phyloP scores from a whole-genome alignment of 2,888 invertebrate genomes.

The Psococerastis gibbosa region DNA sequence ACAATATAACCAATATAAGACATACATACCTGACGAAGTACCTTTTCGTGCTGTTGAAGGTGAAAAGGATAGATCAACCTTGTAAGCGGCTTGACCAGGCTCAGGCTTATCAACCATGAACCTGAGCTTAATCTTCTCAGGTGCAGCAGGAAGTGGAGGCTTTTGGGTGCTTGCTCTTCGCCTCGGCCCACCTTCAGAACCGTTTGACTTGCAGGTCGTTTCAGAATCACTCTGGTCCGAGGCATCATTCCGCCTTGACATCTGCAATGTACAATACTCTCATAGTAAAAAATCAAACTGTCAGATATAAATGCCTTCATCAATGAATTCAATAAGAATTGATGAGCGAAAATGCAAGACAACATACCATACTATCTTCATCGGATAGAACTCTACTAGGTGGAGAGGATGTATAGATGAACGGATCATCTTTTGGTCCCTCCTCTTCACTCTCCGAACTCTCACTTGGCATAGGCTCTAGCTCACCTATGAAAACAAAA shows the following conservation, averaged over 20 bases:
- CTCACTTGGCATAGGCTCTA: conserved; percentile 58
- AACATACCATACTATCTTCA: conserved; percentile 32
- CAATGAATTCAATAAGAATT: neutral
- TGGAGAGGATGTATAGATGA: conserved; percentile 29
- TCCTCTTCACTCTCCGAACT: conserved; percentile 38
- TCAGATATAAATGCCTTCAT: neutral
- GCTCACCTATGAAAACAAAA: conserved; percentile 27
- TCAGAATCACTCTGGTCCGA: conserved; percentile 37
- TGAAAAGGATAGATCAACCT: conserved; percentile 58
- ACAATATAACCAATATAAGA: too few relatives aligned
- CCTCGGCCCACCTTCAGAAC: conserved; percentile 26
- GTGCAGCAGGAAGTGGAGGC: conserved; percentile 12
- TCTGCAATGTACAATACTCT: neutral
- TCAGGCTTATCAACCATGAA: conserved; percentile 69
- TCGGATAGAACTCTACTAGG: conserved; percentile 36
- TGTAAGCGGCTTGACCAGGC: conserved; percentile 58
- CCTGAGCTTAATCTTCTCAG: conserved; percentile 62
- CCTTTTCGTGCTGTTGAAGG: too few relatives aligned
- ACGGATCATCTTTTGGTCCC: conserved; percentile 26
- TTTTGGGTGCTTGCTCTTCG: conserved; percentile 14
- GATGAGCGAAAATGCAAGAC: neutral
- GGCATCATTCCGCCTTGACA: conserved; percentile 29
- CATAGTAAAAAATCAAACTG: neutral
- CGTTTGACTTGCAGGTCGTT: conserved; percentile 34
- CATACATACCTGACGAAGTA: neutral